Conservation (phyloP, 1,140 invertebrate species). For the Lordiphosa collinella region DNA sequence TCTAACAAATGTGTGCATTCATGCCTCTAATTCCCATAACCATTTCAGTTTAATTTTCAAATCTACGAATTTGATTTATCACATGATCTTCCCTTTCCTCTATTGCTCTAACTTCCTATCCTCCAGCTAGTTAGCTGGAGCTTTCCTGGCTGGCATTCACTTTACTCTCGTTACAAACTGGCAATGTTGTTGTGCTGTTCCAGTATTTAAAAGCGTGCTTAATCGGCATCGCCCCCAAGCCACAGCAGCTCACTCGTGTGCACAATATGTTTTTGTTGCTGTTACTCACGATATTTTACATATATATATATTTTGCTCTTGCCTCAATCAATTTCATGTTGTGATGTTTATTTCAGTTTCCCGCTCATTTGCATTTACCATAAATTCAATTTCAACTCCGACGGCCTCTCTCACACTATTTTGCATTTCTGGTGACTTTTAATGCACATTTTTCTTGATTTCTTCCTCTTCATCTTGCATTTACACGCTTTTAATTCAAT, state of each 20-base stretch:
- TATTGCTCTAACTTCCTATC: no score
- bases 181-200: constrained; percentile 23
- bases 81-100: no score
- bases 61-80: no score
- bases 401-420: constrained; percentile 4
- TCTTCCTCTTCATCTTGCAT: constrained; percentile 22
- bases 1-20: no score
- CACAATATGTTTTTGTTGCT: constrained; percentile 36
- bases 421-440: constrained; percentile 31
- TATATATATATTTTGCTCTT: constrained; percentile 23
- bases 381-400: constrained; percentile 64
- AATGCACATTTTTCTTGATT: constrained; percentile 30
- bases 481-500: constrained; percentile 73
- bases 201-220: constrained; percentile 73
- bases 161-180: no score
- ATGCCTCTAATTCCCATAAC: constrained; percentile 4
- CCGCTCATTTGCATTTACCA: constrained; percentile 72
- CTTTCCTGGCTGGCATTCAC: no score
- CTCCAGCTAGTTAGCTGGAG: no score
- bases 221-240: constrained; percentile 59
- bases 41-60: background rate
- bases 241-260: constrained; percentile 34
- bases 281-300: constrained; percentile 5
- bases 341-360: constrained; percentile 48
- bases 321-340: constrained; percentile 61